Percentiles rank a stretch among this genome's conserved stretches.
phyloP scores from a whole-genome alignment of 2,113 vertebrate genomes.

The Ameiurus melas region DNA sequence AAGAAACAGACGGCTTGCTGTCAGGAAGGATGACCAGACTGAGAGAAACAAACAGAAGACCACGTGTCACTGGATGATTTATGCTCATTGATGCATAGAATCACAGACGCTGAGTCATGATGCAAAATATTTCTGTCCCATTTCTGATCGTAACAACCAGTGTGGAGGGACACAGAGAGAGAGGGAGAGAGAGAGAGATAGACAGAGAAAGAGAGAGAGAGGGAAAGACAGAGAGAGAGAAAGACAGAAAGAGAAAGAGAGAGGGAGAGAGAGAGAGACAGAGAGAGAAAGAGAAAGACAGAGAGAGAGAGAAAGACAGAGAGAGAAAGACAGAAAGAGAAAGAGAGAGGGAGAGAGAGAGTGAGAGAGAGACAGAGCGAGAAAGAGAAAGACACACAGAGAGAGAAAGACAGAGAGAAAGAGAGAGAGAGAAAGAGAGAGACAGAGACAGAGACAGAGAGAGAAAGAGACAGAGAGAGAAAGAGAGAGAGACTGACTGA shows the following conservation, averaged over 20 bases:
- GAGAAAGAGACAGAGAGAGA: too few species aligned
- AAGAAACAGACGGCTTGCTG: constrained; percentile 20
- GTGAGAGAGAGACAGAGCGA: too few species aligned
- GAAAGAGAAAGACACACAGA: too few species aligned
- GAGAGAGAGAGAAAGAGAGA: background rate
- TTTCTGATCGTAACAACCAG: background rate
- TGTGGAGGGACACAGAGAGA: background rate
- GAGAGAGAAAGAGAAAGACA: background rate
- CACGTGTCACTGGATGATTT: background rate
- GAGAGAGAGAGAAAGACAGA: too few species aligned
- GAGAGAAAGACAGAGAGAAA: background rate
- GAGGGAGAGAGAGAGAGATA: background rate
- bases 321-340: too few species aligned
- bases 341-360: too few species aligned
- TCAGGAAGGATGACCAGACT: constrained; percentile 26
- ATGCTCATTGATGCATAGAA: constrained; percentile 33
- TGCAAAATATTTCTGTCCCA: background rate
- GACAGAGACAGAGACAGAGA: too few species aligned
- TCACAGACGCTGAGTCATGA: constrained; percentile 14
- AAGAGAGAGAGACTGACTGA: too few species aligned
- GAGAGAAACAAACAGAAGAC: constrained; percentile 11
- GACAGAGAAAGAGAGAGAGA: background rate
- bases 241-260: background rate
- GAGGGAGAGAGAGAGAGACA: background rate
- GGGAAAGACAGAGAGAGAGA: background rate